Percentiles rank a stretch among this genome's conserved stretches.
phyloP scores from a whole-genome alignment of 2,888 invertebrate species.

The Aporophyla lueneburgensis region DNA sequence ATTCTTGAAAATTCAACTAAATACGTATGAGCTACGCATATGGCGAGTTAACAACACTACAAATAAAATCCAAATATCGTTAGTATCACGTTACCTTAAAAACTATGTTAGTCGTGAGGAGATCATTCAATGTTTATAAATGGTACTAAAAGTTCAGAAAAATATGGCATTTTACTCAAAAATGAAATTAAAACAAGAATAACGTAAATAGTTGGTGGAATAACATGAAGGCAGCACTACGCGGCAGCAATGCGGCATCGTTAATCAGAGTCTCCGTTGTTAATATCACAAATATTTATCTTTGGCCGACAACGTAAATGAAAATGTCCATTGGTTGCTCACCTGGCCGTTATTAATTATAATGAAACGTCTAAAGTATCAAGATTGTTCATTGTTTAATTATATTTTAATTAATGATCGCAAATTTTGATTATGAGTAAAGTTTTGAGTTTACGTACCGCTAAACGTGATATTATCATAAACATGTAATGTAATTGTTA shows the following conservation, averaged over 20 bases:
- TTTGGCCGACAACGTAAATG: conserved; percentile 75
- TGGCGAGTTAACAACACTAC: no score
- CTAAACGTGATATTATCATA: conserved; percentile 4
- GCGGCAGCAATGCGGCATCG: conserved; percentile 79
- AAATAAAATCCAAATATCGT: no score
- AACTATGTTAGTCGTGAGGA: no score
- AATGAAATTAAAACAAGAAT: background rate
- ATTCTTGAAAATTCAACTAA: background rate
- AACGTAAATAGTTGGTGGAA: conserved; percentile 16
- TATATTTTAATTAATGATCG: conserved; percentile 46
- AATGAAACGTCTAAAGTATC: conserved; percentile 62
- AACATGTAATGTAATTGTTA: background rate
- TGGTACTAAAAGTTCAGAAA: background rate
- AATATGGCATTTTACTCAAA: background rate
- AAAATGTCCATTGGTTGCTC: conserved; percentile 75
- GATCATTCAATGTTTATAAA: background rate
- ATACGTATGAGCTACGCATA: background rate
- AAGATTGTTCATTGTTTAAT: conserved; percentile 57
- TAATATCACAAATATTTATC: conserved; percentile 85
- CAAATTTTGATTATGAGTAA: conserved; percentile 19
- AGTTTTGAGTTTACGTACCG: conserved; percentile 1
- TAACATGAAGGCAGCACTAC: conserved; percentile 63
- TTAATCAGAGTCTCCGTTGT: conserved; percentile 81
- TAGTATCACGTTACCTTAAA: no score
- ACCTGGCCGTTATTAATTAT: conserved; percentile 72